Percentiles rank a stretch among this genome's conserved stretches.
phyloP scores from a whole-genome alignment of 2,797 vertebrate species.

The Melanotaenia pygmaea region DNA sequence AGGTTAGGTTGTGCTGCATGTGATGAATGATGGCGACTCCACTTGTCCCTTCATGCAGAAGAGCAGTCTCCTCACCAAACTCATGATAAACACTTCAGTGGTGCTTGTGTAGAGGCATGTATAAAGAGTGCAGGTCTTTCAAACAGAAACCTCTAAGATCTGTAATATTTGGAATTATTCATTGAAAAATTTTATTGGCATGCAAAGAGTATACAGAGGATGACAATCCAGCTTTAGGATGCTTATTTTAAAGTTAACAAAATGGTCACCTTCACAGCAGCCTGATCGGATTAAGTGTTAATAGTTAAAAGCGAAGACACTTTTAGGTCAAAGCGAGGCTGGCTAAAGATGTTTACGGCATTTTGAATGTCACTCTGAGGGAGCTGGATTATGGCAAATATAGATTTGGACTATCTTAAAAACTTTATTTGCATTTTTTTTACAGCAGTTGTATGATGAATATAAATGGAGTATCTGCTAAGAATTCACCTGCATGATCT shows the following conservation, averaged over 20 bases:
- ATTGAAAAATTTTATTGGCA: not conserved
- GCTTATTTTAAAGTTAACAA: not conserved
- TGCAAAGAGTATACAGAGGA: conserved; percentile 6
- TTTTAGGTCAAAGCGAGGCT: no score
- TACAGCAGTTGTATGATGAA: not conserved
- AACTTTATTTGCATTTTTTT: not conserved
- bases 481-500: no score
- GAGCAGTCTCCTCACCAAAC: conserved; percentile 42
- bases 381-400: conserved; percentile 1
- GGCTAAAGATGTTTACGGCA: not conserved
- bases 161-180: not conserved
- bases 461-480: no score
- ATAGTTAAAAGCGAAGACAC: no score
- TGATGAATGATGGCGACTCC: conserved; percentile 52
- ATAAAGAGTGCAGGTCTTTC: conserved; percentile 26
- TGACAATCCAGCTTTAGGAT: not conserved
- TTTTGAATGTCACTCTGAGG: not conserved
- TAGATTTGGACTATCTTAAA: conserved; percentile 5
- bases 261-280: not conserved
- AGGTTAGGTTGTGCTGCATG: conserved; percentile 41
- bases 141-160: not conserved
- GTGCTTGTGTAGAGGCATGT: conserved; percentile 24
- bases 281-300: no score
- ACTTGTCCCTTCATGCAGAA: conserved; percentile 44
- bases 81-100: conserved; percentile 28